Conservation (phyloP, 2,888 invertebrate genomes). For the Drosophila imparisetae region DNA sequence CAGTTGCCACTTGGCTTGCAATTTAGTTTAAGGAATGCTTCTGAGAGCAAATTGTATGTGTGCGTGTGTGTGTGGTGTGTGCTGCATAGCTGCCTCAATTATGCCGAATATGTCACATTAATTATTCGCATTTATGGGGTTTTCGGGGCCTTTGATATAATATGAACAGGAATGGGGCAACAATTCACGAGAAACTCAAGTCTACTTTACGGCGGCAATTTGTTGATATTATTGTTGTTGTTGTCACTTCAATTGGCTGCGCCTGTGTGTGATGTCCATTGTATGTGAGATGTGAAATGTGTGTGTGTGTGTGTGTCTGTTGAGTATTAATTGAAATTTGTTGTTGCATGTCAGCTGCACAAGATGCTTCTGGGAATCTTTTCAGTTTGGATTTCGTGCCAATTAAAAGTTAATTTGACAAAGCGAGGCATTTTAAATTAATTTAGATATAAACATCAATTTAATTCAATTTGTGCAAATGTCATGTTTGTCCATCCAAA, state of each 20-base stretch:
- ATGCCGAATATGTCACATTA: slow-evolving; percentile 78
- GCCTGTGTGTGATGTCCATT: slow-evolving; percentile 42
- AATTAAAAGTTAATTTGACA: slow-evolving; percentile 78
- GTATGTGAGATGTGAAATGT: slow-evolving; percentile 10
- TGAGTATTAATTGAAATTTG: slow-evolving; percentile 71
- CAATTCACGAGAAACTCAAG: slow-evolving; percentile 62
- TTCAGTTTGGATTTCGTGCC: slow-evolving; percentile 55
- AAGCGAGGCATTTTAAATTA: slow-evolving; percentile 77
- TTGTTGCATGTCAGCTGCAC: slow-evolving; percentile 72
- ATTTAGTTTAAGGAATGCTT: slow-evolving; percentile 70
- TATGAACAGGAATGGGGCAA: slow-evolving; percentile 31
- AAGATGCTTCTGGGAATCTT: slow-evolving; percentile 27
- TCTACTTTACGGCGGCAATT: slow-evolving; percentile 53
- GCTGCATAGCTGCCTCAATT: slow-evolving; percentile 71
- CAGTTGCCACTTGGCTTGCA: slow-evolving; percentile 71
- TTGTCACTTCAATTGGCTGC: slow-evolving; percentile 41
- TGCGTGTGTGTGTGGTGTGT: slow-evolving; percentile 23
- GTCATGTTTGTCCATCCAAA: slow-evolving; percentile 6
- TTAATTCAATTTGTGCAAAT: slow-evolving; percentile 71
- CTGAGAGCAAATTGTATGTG: slow-evolving; percentile 35
- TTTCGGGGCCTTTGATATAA: slow-evolving; percentile 64
- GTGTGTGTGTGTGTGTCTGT: slow-evolving; percentile 1
- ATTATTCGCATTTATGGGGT: slow-evolving; percentile 79
- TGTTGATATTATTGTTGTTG: slow-evolving; percentile 27
- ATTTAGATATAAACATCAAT: slow-evolving; percentile 65